Evolutionary conservation across 2,888 invertebrate species (phyloP).

Genomic region (Brachynemurus nebulosus): DNA sequence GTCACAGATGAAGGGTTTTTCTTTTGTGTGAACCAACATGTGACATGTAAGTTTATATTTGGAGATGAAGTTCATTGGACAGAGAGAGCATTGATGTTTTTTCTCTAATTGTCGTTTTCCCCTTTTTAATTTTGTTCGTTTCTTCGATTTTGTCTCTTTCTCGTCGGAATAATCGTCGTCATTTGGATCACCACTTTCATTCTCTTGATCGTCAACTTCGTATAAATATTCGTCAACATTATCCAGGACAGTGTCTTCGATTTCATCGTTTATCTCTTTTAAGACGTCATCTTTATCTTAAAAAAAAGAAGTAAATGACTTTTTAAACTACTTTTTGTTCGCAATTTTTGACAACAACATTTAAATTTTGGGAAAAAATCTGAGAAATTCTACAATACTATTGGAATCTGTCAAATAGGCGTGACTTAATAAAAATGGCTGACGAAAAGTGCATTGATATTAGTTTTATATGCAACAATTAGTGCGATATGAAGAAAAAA

Average conservation of each 20-base stretch:
- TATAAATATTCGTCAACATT: background rate
- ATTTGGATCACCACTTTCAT: background rate
- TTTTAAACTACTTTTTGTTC: too few relatives aligned
- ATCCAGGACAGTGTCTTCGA: background rate
- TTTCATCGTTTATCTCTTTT: background rate
- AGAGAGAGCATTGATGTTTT: background rate
- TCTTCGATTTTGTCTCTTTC: background rate
- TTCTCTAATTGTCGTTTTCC: background rate
- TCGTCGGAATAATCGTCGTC: background rate
- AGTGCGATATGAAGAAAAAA: too few relatives aligned
- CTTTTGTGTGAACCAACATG: background rate
- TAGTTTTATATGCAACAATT: too few relatives aligned
- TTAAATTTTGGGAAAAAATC: too few relatives aligned
- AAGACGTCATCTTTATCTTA: too few relatives aligned
- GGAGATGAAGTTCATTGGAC: background rate
- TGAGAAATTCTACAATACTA: too few relatives aligned
- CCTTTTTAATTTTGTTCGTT: background rate
- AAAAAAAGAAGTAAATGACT: too few relatives aligned
- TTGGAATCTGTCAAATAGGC: too few relatives aligned
- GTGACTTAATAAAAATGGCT: too few relatives aligned
- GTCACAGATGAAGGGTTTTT: slow-evolving; percentile 1
- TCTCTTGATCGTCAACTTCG: background rate
- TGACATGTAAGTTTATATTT: background rate
- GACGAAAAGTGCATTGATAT: too few relatives aligned
- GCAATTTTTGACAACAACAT: too few relatives aligned